Conservation (phyloP, 1,140 invertebrate genomes). For the Arctopsyche grandis region DNA sequence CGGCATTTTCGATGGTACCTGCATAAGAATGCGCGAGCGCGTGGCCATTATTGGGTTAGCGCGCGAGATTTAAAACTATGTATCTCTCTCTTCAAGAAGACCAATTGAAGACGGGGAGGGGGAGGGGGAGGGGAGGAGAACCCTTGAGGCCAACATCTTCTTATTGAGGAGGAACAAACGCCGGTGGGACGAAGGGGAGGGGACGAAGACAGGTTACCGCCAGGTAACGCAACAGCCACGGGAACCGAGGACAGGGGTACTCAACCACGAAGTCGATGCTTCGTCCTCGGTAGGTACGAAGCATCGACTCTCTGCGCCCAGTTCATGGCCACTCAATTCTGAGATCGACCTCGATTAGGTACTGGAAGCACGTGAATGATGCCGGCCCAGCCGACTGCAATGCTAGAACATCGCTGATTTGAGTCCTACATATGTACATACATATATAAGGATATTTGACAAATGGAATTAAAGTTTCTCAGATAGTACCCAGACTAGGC, state of each 20-base stretch:
- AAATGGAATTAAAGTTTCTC: no score
- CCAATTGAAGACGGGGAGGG: background rate
- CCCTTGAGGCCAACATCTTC: conserved; percentile 27
- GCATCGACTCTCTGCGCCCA: background rate
- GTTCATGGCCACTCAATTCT: background rate
- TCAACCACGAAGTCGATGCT: conserved; percentile 3
- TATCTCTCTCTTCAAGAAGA: background rate
- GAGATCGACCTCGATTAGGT: background rate
- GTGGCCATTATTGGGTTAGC: background rate
- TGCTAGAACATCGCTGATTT: background rate
- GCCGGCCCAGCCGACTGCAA: background rate
- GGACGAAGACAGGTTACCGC: conserved; percentile 33
- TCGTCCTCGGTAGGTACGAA: background rate
- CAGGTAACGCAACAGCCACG: conserved; percentile 36
- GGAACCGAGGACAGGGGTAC: conserved; percentile 30
- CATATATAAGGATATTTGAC: no score
- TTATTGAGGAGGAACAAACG: background rate
- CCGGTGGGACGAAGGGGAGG: background rate
- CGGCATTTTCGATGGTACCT: no score
- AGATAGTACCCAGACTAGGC: no score
- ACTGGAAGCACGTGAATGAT: background rate
- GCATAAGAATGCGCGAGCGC: background rate
- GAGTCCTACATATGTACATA: background rate
- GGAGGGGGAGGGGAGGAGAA: no score
- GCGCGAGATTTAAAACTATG: background rate